phyloP scores from a whole-genome alignment of 2,888 invertebrate species.

The Idaea dimidiata region DNA sequence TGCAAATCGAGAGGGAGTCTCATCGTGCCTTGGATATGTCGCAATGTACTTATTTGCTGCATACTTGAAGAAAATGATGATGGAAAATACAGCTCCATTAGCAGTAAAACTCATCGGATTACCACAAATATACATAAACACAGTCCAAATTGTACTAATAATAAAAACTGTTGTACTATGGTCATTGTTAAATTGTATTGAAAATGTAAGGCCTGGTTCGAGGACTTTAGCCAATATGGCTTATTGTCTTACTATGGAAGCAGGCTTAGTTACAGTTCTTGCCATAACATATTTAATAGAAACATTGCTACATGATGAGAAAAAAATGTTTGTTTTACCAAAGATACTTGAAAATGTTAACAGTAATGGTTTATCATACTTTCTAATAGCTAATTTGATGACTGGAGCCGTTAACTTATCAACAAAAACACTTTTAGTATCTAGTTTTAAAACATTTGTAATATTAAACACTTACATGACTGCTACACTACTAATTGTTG shows the following conservation, averaged over 20 bases:
- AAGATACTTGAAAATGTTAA: slow-evolving; percentile 86
- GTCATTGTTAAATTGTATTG: slow-evolving; percentile 65
- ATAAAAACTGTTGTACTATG: slow-evolving; percentile 53
- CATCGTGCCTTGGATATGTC: slow-evolving; percentile 91
- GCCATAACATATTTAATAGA: slow-evolving; percentile 80
- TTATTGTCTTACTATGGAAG: slow-evolving; percentile 89
- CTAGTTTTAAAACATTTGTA: slow-evolving; percentile 59
- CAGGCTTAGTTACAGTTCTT: slow-evolving; percentile 80
- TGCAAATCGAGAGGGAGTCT: slow-evolving; percentile 96
- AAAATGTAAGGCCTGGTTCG: slow-evolving; percentile 82
- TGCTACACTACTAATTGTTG: slow-evolving; percentile 41
- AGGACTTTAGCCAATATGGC: slow-evolving; percentile 91
- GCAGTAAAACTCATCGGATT: slow-evolving; percentile 10
- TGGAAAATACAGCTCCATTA: slow-evolving; percentile 43
- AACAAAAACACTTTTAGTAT: slow-evolving; percentile 81
- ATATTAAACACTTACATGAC: slow-evolving; percentile 83
- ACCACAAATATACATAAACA: slow-evolving; percentile 7
- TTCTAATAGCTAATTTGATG: slow-evolving; percentile 89
- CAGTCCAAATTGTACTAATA: slow-evolving; percentile 14
- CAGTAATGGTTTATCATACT: slow-evolving; percentile 91
- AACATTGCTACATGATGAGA: slow-evolving; percentile 53
- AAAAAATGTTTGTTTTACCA: slow-evolving; percentile 59
- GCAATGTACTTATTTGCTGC: slow-evolving; percentile 90
- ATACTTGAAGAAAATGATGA: slow-evolving; percentile 80
- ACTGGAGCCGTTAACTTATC: slow-evolving; percentile 92